Evolutionary conservation across 2,888 invertebrate genomes (phyloP).

Genomic region (Drosophila eohydei): DNA sequence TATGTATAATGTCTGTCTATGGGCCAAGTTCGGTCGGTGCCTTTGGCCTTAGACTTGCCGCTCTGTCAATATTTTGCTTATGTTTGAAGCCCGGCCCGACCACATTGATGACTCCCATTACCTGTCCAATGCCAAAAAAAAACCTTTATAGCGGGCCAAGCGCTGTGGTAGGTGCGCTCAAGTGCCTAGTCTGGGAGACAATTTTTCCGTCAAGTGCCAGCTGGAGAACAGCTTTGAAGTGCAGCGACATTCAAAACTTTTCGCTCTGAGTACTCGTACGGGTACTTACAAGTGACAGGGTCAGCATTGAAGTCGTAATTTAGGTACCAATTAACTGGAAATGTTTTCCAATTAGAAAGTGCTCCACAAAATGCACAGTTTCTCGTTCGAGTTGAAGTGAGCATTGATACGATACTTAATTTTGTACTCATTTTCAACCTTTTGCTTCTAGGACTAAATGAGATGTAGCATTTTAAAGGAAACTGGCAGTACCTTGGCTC

Average conservation of each 20-base stretch:
- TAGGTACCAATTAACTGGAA: conserved; percentile 58
- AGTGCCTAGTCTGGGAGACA: conserved; percentile 62
- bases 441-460: background rate
- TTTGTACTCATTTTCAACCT: background rate
- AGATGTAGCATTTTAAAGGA: background rate
- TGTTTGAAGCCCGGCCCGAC: conserved; percentile 37
- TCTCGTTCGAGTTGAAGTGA: conserved; percentile 35
- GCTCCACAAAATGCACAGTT: conserved; percentile 18
- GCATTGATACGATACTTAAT: conserved; percentile 10
- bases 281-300: conserved; percentile 38
- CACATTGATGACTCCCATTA: conserved; percentile 33
- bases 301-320: conserved; percentile 32
- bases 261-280: conserved; percentile 1
- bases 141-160: conserved; percentile 18
- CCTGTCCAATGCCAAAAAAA: conserved; percentile 43
- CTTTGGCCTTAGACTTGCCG: conserved; percentile 72
- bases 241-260: conserved; percentile 62
- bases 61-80: conserved; percentile 80
- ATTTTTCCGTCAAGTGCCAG: conserved; percentile 58
- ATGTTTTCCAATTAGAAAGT: conserved; percentile 67
- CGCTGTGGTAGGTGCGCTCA: conserved; percentile 76
- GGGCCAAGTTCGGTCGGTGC: conserved; percentile 61
- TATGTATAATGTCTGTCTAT: conserved; percentile 32
- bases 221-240: conserved; percentile 68
- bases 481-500: background rate